phyloP scores from a whole-genome alignment of 1,140 invertebrate species.

The Heliconius congener region DNA sequence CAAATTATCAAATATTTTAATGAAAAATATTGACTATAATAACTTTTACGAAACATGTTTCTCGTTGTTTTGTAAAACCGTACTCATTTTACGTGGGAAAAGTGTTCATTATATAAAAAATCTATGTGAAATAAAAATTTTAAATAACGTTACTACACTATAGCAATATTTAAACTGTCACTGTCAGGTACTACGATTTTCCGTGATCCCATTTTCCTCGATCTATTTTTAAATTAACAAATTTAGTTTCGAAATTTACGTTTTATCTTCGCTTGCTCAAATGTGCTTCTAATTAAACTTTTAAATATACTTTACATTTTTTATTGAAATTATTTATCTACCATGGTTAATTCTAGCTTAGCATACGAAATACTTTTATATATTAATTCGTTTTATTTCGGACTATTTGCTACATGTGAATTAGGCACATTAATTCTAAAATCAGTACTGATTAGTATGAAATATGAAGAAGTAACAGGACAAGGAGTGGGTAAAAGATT shows the following conservation, averaged over 20 bases:
- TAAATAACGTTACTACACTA: not conserved
- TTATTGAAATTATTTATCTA: conserved; percentile 5
- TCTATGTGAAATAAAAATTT: too few relatives aligned
- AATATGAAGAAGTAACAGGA: conserved; percentile 85
- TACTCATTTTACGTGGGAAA: too few relatives aligned
- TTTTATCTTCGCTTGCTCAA: not conserved
- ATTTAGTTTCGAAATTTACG: conserved; percentile 12
- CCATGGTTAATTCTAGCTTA: conserved; percentile 87
- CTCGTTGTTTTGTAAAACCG: too few relatives aligned
- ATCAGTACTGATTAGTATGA: conserved; percentile 82
- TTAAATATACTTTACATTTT: not conserved
- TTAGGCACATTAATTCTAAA: conserved; percentile 89
- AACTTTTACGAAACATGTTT: too few relatives aligned
- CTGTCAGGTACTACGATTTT: not conserved
- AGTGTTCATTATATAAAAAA: too few relatives aligned
- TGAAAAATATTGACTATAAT: too few relatives aligned
- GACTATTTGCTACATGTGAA: conserved; percentile 90
- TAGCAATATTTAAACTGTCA: not conserved
- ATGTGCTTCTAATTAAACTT: not conserved
- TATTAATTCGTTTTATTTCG: conserved; percentile 92
- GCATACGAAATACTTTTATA: conserved; percentile 91
- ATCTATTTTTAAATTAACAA: conserved; percentile 33
- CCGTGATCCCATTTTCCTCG: conserved; percentile 9
- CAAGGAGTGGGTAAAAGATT: conserved; percentile 78
- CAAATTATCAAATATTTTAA: too few relatives aligned